These are phyloP conservation scores for Paedocypris sp. DNA, from an alignment of 2,113 vertebrate genomes.

Conservation along the genomic window DNA sequence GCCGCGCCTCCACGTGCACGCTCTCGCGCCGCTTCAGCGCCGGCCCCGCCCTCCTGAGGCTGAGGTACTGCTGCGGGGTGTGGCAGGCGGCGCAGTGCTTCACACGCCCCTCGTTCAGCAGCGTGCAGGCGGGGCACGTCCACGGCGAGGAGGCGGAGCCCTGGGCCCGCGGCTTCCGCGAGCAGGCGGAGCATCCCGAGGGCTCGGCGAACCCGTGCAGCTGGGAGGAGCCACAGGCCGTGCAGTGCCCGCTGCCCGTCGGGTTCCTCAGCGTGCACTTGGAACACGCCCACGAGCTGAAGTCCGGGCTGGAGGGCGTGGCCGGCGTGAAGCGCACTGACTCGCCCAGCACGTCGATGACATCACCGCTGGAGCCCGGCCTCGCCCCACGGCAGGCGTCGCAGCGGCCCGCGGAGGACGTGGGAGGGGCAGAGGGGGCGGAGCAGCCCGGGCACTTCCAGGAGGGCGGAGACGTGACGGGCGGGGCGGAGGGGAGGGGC, in stretches of 20 bases:
- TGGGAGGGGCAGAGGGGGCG: slow-evolving; percentile 24
- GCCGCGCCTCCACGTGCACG: slow-evolving; percentile 83
- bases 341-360: slow-evolving; percentile 81
- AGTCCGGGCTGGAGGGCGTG: slow-evolving; percentile 88
- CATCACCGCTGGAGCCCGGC: slow-evolving; percentile 50
- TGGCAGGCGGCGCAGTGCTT: slow-evolving; percentile 89
- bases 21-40: slow-evolving; percentile 84
- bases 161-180: slow-evolving; percentile 34
- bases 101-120: slow-evolving; percentile 75
- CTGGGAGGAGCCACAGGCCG: slow-evolving; percentile 82
- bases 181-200: slow-evolving; percentile 50
- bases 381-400: slow-evolving; percentile 65
- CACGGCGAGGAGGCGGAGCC: slow-evolving; percentile 65
- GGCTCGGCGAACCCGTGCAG: slow-evolving; percentile 92
- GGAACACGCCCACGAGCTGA: slow-evolving; percentile 88
- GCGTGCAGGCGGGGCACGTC: slow-evolving; percentile 87
- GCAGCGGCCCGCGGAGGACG: slow-evolving; percentile 45
- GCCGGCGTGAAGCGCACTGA: slow-evolving; percentile 81
- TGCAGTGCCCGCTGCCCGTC: slow-evolving; percentile 71
- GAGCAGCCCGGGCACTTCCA: slow-evolving; percentile 78
- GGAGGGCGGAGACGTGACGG: slow-evolving; percentile 43
- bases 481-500: slow-evolving; percentile 13
- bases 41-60: slow-evolving; percentile 65
- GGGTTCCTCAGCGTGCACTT: slow-evolving; percentile 90
- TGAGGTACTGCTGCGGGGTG: slow-evolving; percentile 79